A percentile compares a stretch with the other conserved stretches of the same genome.
These are phyloP conservation scores for Zoanthus sansibaricus DNA, from an alignment of 92 coral and sea anemone species.

Conservation along the genomic window DNA sequence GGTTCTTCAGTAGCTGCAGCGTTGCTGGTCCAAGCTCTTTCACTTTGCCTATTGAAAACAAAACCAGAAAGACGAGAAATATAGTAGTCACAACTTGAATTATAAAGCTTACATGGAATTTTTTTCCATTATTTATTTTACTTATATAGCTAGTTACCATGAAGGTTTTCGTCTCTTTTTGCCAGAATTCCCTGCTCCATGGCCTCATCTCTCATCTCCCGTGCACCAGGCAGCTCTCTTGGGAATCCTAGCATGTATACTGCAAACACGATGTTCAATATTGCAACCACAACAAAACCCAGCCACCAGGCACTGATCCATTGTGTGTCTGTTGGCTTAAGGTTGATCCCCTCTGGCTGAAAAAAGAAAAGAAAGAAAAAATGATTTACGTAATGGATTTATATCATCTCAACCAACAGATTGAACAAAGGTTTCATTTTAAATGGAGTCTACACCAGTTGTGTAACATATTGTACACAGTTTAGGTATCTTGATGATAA, in stretches of 20 bases:
- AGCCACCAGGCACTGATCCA: constrained; percentile 67
- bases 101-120: no score
- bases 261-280: neutral
- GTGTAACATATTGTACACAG: no score
- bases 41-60: constrained; percentile 25
- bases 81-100: neutral
- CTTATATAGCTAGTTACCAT: neutral
- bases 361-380: neutral
- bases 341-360: constrained; percentile 50
- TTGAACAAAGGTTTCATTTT: no score
- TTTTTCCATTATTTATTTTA: no score
- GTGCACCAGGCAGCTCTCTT: constrained; percentile 44
- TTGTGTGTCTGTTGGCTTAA: constrained; percentile 39
- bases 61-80: neutral
- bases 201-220: constrained; percentile 30
- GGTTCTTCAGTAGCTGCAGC: constrained; percentile 38
- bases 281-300: constrained; percentile 43
- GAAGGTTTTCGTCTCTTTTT: constrained; percentile 10
- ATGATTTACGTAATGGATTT: no score
- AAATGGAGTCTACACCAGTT: no score
- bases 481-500: no score
- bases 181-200: constrained; percentile 40
- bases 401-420: no score
- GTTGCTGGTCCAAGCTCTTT: constrained; percentile 41
- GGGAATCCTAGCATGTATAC: constrained; percentile 51